Evolutionary conservation across 2,888 invertebrate species (phyloP).

Genomic region (Limnephilus lunatus): DNA sequence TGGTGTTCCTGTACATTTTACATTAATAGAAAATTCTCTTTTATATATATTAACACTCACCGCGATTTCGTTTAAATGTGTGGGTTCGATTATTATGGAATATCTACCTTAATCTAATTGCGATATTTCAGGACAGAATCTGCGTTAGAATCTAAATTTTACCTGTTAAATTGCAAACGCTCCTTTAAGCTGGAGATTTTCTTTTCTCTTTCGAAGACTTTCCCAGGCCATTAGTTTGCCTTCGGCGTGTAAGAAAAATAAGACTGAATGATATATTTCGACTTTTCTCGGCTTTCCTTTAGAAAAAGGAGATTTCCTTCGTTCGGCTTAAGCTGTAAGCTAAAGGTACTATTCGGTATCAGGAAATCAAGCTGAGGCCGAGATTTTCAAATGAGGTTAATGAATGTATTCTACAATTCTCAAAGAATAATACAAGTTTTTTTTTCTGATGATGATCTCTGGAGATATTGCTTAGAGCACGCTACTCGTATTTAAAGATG

Average conservation of each 20-base stretch:
- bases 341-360: slow-evolving; percentile 30
- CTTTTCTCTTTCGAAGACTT: background rate
- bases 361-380: slow-evolving; percentile 19
- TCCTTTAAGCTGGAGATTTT: background rate
- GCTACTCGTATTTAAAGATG: background rate
- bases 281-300: slow-evolving; percentile 33
- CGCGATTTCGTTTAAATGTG: background rate
- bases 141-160: background rate
- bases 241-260: slow-evolving; percentile 25
- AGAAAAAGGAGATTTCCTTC: slow-evolving; percentile 22
- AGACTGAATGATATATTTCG: slow-evolving; percentile 40
- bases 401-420: background rate
- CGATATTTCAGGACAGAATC: background rate
- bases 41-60: background rate
- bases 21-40: background rate
- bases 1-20: background rate
- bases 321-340: slow-evolving; percentile 23
- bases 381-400: background rate
- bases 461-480: background rate
- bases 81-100: background rate
- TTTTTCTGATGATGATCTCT: background rate
- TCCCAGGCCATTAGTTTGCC: slow-evolving; percentile 21
- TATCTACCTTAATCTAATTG: background rate
- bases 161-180: background rate
- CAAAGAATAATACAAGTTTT: background rate